Percentiles rank a stretch among this genome's conserved stretches.
Evolutionary conservation across 2,888 invertebrate genomes (phyloP).

Genomic region (Ennomos fuscantarius): DNA sequence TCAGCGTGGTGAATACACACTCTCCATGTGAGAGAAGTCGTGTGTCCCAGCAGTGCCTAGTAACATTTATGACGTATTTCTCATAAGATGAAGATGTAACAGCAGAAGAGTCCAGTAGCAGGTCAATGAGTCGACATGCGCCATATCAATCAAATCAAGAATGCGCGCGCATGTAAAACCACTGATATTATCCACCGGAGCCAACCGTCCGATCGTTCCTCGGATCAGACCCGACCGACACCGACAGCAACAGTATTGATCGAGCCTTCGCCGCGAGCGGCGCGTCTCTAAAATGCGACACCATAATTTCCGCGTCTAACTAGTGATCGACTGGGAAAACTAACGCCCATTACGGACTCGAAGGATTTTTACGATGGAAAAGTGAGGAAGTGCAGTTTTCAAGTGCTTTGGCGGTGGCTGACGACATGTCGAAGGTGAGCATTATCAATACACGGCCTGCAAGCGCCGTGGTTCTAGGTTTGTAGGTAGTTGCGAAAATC

Average conservation of each 20-base stretch:
- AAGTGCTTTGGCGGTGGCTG: slow-evolving; percentile 50
- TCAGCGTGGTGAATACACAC: too few relatives aligned
- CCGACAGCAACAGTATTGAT: slow-evolving; percentile 73
- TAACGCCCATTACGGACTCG: slow-evolving; percentile 19
- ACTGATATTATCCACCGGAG: slow-evolving; percentile 71
- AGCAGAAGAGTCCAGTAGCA: slow-evolving; percentile 1
- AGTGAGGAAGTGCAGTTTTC: slow-evolving; percentile 47
- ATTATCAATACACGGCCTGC: slow-evolving; percentile 37
- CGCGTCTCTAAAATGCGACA: slow-evolving; percentile 69
- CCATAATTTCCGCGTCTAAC: slow-evolving; percentile 60
- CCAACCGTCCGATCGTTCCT: slow-evolving; percentile 38
- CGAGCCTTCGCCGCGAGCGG: slow-evolving; percentile 73
- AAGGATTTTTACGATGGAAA: slow-evolving; percentile 50
- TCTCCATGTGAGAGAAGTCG: too few relatives aligned
- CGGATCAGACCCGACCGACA: not conserved
- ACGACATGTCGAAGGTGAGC: slow-evolving; percentile 80
- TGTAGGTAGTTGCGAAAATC: slow-evolving; percentile 66
- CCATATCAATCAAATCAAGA: slow-evolving; percentile 76
- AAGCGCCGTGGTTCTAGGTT: slow-evolving; percentile 46
- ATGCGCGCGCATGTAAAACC: slow-evolving; percentile 77
- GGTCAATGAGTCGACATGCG: slow-evolving; percentile 55
- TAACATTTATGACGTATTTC: too few relatives aligned
- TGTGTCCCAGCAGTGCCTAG: too few relatives aligned
- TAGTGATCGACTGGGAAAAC: slow-evolving; percentile 52
- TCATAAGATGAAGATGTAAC: too few relatives aligned